Percentiles rank a stretch among this genome's conserved stretches.
phyloP scores from a whole-genome alignment of 2,888 invertebrate species.

The Leptura quadrifasciata region DNA sequence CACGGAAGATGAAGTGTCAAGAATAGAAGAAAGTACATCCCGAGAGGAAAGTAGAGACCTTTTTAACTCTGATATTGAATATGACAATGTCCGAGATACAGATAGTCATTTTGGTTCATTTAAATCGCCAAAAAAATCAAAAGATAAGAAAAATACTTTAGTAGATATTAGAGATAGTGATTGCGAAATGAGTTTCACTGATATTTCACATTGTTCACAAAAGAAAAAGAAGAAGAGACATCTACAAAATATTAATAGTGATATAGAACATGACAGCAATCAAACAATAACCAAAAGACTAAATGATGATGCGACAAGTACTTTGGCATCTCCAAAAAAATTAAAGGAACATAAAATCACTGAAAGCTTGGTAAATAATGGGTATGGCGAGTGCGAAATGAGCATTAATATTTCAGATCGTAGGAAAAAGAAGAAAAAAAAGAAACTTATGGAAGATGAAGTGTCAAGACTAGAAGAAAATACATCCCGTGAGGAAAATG shows the following conservation, averaged over 20 bases:
- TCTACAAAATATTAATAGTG: too few relatives aligned
- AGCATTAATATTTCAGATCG: not conserved
- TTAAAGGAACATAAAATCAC: not conserved
- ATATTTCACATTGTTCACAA: too few relatives aligned
- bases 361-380: too few relatives aligned
- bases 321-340: not conserved
- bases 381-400: not conserved
- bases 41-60: not conserved
- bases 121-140: not conserved
- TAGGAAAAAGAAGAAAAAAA: not conserved
- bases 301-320: too few relatives aligned
- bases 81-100: not conserved
- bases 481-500: not conserved
- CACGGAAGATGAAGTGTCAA: not conserved
- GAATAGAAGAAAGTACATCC: not conserved
- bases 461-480: too few relatives aligned
- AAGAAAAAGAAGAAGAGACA: too few relatives aligned
- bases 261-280: too few relatives aligned
- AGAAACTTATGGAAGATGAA: not conserved
- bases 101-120: not conserved
- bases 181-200: not conserved
- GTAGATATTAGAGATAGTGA: conserved; percentile 27
- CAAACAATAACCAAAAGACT: too few relatives aligned
- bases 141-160: not conserved
- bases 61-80: not conserved